Percentiles rank a stretch among this genome's conserved stretches.
Conservation (phyloP, 1,140 invertebrate genomes). For the Pseudomyrmex dendroicus region DNA sequence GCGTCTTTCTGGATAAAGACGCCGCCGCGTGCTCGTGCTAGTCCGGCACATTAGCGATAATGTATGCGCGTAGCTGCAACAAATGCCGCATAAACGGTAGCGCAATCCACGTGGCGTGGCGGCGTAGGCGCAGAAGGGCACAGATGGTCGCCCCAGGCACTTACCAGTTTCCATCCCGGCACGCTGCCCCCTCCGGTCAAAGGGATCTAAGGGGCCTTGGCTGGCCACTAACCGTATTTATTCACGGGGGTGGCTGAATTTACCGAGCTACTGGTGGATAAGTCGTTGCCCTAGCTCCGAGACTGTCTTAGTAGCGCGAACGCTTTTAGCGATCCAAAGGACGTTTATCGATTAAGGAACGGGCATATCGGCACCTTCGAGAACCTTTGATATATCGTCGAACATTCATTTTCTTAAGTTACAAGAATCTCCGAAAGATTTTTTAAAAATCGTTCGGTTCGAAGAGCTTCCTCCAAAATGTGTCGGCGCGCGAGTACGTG, state of each 20-base stretch:
- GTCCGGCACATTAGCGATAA: constrained; percentile 75
- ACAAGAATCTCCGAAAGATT: not conserved
- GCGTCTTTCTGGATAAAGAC: constrained; percentile 36
- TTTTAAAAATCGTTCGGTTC: not conserved
- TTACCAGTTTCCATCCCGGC: constrained; percentile 83
- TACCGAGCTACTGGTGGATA: constrained; percentile 77
- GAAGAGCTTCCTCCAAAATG: not conserved
- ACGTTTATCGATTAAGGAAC: constrained; percentile 29
- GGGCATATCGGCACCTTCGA: not conserved
- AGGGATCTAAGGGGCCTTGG: constrained; percentile 81
- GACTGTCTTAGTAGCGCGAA: constrained; percentile 58
- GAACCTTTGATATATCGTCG: not conserved
- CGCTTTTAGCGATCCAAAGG: constrained; percentile 65
- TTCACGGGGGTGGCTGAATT: constrained; percentile 82
- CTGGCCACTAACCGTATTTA: constrained; percentile 84
- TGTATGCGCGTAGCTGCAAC: constrained; percentile 81
- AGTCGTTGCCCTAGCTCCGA: constrained; percentile 70
- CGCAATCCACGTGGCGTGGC: constrained; percentile 83
- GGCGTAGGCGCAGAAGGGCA: constrained; percentile 81
- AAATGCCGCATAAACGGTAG: constrained; percentile 84
- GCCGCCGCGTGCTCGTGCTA: constrained; percentile 51
- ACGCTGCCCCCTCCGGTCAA: constrained; percentile 79
- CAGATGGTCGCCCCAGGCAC: constrained; percentile 85
- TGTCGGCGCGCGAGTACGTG: not conserved
- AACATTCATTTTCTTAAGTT: not conserved